phyloP scores from a whole-genome alignment of 2,797 vertebrate genomes.

The Tenualosa thibaudeaui region DNA sequence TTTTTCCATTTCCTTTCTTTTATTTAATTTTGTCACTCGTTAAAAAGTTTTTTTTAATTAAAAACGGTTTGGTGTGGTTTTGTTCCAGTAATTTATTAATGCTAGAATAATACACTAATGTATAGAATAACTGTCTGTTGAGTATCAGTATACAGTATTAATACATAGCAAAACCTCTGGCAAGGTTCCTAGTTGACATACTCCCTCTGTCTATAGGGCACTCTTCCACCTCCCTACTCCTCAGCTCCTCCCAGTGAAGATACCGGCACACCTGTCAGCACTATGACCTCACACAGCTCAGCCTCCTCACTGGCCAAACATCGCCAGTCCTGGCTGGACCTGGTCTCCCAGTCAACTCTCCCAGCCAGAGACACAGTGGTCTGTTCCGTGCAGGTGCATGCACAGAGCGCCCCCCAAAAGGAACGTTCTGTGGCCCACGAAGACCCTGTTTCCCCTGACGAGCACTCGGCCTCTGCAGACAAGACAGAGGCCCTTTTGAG shows the following conservation, averaged over 20 bases:
- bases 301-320: slow-evolving; percentile 81
- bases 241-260: slow-evolving; percentile 74
- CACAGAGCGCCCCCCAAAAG: slow-evolving; percentile 44
- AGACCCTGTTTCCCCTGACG: slow-evolving; percentile 36
- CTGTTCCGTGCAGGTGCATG: slow-evolving; percentile 75
- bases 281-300: slow-evolving; percentile 76
- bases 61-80: background rate
- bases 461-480: slow-evolving; percentile 27
- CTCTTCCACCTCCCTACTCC: slow-evolving; percentile 80
- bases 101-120: background rate
- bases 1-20: background rate
- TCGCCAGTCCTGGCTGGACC: slow-evolving; percentile 81
- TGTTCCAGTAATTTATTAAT: background rate
- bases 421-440: slow-evolving; percentile 8
- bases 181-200: background rate
- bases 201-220: slow-evolving; percentile 59
- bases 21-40: background rate
- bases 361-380: slow-evolving; percentile 66
- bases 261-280: slow-evolving; percentile 79
- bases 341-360: slow-evolving; percentile 70
- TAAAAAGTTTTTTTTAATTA: background rate
- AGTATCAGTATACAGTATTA: no score
- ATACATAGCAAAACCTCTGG: no score
- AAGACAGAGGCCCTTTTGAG: slow-evolving; percentile 29
- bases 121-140: background rate